phyloP scores from a whole-genome alignment of 2,113 vertebrate species.

The Potamarius usumacintae region DNA sequence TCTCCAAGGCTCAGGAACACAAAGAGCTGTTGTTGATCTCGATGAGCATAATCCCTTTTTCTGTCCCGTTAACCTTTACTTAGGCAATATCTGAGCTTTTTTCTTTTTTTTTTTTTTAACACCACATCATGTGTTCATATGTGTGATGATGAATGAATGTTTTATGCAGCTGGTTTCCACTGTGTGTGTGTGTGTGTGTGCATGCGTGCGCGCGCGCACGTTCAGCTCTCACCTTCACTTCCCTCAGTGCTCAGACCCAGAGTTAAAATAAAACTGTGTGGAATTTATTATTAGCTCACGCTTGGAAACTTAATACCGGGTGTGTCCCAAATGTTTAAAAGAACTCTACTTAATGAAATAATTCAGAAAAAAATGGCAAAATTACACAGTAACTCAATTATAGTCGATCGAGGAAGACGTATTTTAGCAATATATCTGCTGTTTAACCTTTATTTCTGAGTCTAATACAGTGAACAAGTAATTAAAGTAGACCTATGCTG shows the following conservation, averaged over 20 bases:
- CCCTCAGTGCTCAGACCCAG: neutral
- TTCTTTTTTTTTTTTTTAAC: too few relatives aligned
- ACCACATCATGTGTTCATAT: neutral
- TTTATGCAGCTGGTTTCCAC: neutral
- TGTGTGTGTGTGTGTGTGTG: neutral
- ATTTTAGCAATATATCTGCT: neutral
- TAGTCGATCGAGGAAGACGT: neutral
- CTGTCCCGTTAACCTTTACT: neutral
- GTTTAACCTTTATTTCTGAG: neutral
- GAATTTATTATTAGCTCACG: neutral
- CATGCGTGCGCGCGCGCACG: neutral
- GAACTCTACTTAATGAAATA: neutral
- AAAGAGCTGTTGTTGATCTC: slow-evolving; percentile 4
- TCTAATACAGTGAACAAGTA: neutral
- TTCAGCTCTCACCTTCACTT: slow-evolving; percentile 8
- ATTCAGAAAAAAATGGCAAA: neutral
- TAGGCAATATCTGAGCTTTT: neutral
- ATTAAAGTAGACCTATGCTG: neutral
- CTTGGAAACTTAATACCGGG: neutral
- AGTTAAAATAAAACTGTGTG: neutral
- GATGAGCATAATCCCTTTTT: neutral
- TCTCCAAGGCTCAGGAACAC: slow-evolving; percentile 23
- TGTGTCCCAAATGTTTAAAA: neutral
- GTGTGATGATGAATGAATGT: slow-evolving; percentile 9
- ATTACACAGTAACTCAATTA: neutral